Evolutionary conservation across 2,888 invertebrate species (phyloP), one percentile per base, ranked within the genome.

Genomic region (Cheilosia urbana): DNA sequence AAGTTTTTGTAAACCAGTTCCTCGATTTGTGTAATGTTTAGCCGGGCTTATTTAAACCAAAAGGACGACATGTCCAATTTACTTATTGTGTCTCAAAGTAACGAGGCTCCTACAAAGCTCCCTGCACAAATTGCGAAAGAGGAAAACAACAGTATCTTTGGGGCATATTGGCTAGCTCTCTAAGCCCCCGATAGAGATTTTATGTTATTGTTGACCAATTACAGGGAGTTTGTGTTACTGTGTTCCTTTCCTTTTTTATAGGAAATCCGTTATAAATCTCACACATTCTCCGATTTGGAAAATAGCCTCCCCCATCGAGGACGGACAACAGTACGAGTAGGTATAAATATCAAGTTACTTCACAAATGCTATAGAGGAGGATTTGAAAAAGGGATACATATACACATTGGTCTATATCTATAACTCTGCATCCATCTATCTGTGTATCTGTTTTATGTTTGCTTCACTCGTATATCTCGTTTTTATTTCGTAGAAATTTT

Each of bases 191-290:
- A 45, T 57, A 58, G 40, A 42, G 69, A 58, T 72, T 81, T 68
- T 49, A 55, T 80, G 76, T 85, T 77, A 85, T 85, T 85, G 85
- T 81, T 81, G 81, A 81, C 85, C 81, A 85, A 85, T 85, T 85
- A 85, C 81, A 81, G 51, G 55, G 84, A 51, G 55, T 77, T 68
- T 85, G 66, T 81, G 60, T 80, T 79, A 45, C 47, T 73, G 66
- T 68, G 57, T 77, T 30, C 9, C 69, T 84, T 62, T 40, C 72
- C 21, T 51, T 21, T 21, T 51, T 79, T 65, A 58, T 68, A 17
- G 73, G 63, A 65, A 63, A 84, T 84, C 60, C 81, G 81, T 81
- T 81, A 72, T 85, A 77, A 85, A 81, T 85, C 85, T 81, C 66
- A 63, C 85, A 81, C 81, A 72, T 72, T 72, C 76, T 68, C 62